Evolutionary conservation across 2,113 vertebrate species (phyloP).

Genomic region (Amphiprion percula): DNA sequence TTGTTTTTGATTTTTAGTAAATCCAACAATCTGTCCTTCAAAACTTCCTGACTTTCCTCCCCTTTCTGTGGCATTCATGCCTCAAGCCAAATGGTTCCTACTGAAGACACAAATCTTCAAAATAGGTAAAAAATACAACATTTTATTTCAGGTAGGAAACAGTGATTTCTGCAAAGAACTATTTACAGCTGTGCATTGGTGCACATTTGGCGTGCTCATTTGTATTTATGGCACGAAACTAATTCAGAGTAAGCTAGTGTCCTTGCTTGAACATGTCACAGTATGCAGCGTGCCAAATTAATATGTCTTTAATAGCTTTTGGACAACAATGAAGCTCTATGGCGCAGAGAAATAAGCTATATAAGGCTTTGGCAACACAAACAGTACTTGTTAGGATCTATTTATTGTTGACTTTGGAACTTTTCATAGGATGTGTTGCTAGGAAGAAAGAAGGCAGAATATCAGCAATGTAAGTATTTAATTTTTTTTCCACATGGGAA

Average conservation of each 20-base stretch:
- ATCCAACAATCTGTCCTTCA: slow-evolving; percentile 31
- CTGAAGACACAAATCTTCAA: slow-evolving; percentile 17
- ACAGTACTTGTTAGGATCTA: slow-evolving; percentile 5
- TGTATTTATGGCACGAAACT: neutral
- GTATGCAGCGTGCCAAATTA: slow-evolving; percentile 8
- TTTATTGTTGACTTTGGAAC: slow-evolving; percentile 13
- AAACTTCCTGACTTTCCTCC: slow-evolving; percentile 13
- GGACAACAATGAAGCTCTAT: slow-evolving; percentile 1
- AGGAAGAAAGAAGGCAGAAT: neutral
- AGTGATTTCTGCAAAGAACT: neutral
- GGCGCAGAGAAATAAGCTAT: neutral
- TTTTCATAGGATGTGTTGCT: slow-evolving; percentile 3
- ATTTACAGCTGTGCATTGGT: slow-evolving; percentile 25
- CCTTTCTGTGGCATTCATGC: neutral
- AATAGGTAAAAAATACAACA: slow-evolving; percentile 6
- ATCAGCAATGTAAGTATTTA: neutral
- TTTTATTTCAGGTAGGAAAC: neutral
- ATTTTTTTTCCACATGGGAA: neutral
- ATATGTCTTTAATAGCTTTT: neutral
- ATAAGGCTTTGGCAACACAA: slow-evolving; percentile 3
- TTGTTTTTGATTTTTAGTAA: slow-evolving; percentile 16
- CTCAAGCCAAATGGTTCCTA: neutral
- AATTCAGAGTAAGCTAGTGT: slow-evolving; percentile 9
- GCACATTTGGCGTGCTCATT: slow-evolving; percentile 8
- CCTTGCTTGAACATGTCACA: neutral